Conservation (phyloP, 2,113 vertebrate species). For the Phoenicopterus ruber region DNA sequence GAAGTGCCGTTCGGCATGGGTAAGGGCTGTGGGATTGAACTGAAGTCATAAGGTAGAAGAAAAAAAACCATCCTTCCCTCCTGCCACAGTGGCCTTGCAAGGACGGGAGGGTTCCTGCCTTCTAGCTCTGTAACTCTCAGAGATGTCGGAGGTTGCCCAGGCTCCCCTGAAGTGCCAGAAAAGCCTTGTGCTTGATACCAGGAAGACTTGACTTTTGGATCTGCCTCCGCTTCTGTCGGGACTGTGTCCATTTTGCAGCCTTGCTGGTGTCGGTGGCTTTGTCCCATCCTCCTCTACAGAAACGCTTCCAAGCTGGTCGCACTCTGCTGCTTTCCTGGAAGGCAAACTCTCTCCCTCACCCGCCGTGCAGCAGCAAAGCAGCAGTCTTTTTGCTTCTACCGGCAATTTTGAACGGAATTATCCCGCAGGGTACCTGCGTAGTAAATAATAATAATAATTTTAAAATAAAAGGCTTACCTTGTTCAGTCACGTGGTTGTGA, state of each 20-base stretch:
- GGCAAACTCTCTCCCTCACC: background rate
- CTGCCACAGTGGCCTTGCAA: background rate
- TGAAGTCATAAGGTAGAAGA: background rate
- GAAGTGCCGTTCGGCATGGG: background rate
- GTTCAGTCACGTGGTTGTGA: background rate
- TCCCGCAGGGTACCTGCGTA: background rate
- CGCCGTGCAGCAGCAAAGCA: background rate
- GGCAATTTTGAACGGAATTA: background rate
- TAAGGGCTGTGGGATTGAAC: background rate
- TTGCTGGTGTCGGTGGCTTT: background rate
- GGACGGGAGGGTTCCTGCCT: background rate
- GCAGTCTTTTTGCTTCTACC: background rate
- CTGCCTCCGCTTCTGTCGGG: background rate
- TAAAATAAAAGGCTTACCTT: background rate
- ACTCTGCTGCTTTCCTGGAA: background rate
- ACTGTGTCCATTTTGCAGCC: background rate
- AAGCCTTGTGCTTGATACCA: background rate
- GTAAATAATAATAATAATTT: background rate
- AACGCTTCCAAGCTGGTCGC: background rate
- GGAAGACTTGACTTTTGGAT: background rate
- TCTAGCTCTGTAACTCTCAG: accelerated
- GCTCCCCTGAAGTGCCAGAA: background rate
- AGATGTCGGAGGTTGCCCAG: background rate
- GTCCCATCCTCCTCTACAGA: background rate
- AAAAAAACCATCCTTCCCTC: background rate